Conservation (phyloP, 1,140 invertebrate genomes). For the Papilio dardanus region DNA sequence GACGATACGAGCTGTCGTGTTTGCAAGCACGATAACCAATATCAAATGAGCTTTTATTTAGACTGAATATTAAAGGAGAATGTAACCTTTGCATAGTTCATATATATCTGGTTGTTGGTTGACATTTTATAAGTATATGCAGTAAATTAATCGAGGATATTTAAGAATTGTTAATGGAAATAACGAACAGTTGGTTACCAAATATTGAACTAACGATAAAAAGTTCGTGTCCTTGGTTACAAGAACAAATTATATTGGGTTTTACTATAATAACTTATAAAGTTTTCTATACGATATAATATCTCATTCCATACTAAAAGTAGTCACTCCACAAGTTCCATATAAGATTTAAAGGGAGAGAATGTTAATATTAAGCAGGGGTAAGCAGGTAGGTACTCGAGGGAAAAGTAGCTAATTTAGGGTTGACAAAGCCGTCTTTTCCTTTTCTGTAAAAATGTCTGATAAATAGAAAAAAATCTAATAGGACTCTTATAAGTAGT, state of each 20-base stretch:
- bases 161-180: not conserved
- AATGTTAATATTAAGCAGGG: not conserved
- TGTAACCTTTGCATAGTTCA: constrained; percentile 1
- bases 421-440: too few relatives aligned
- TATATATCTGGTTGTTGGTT: not conserved
- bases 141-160: not conserved
- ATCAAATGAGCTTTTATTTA: constrained; percentile 39
- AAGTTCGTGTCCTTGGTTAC: not conserved
- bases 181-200: not conserved
- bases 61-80: not conserved
- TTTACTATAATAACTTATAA: not conserved
- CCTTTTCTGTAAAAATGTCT: too few relatives aligned
- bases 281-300: not conserved
- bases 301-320: too few relatives aligned
- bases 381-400: too few relatives aligned
- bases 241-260: not conserved
- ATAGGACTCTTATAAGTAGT: not conserved
- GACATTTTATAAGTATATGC: not conserved
- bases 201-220: not conserved
- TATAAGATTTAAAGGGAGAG: not conserved
- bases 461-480: not conserved
- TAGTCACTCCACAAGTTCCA: too few relatives aligned
- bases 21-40: constrained; percentile 22
- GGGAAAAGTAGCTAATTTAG: too few relatives aligned
- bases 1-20: constrained; percentile 32